Base-by-base conservation (phyloP, 2,797 vertebrate species). In the Danio choprae region DNA sequence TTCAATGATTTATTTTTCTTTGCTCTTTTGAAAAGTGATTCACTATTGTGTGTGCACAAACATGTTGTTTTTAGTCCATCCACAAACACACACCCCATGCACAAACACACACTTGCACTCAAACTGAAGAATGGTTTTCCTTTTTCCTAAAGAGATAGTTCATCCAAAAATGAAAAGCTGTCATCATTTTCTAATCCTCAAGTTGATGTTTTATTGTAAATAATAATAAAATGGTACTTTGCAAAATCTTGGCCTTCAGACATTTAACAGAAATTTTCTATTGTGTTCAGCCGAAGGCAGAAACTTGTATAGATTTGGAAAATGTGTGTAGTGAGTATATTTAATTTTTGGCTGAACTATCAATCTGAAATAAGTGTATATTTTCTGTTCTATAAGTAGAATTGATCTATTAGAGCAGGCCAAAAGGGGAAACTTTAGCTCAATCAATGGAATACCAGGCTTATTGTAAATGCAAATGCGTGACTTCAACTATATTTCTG, bases 1-100 rank as follows among this genome's bases (percentile, higher is more conserved):
- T 51, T 50, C 12, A 15, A 7, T 48, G 41, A 13, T 75, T 63
- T 64, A 20, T 64, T 51, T 64, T 51, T 5, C 63, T 64, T 51
- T 51, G 13, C 6, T 18, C 51, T 46, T 53, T 50, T 53, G 29
- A 73, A 43, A 73, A 5, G n/a, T 0, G 13, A 22, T 11, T 41
- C 60, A 40, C 73, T 41, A 36, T 16, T 16, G 16, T 56, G n/a
- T 67, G 7, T 46, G 15, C 50, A 43, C 69, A 56, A 43, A 60
- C 12, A 29, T 7, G 5, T 11, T 12, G 10, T n/a, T 71, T 40
- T 48, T 15, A 56, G 0, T 44, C 63, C 12, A 12, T 1, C 1
- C 3, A 11, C 41, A 75, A 53, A 43, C 7, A 59, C 10, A 40
- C 55, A 41, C n/a, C n/a, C n/a, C n/a, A n/a, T n/a, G 12, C 5